Evolutionary conservation across 2,113 vertebrate genomes (phyloP), one percentile per base, ranked within the genome.

Genomic region (Takifugu bimaculatus): DNA sequence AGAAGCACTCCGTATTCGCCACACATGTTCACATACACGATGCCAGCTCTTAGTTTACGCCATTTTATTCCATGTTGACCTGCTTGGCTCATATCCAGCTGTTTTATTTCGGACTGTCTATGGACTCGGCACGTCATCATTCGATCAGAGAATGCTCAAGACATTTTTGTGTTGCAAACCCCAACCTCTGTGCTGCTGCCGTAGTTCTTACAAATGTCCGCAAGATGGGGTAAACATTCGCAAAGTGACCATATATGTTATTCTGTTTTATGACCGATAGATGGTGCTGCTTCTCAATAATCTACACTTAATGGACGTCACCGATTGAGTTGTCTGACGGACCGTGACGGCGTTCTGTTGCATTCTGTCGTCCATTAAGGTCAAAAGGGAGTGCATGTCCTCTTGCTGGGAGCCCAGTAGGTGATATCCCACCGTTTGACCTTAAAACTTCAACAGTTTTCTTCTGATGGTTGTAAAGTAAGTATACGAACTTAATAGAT

Each of bases 231-330:
- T 11, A 56, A 78, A 43, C 72, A 56, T 45, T 26, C 0, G 0
- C 3, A 13, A 12, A 0, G 25, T 50, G 2, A n/a, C 43, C 55
- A 65, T 14, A 4, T n/a, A 0, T n/a, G 13, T 0, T n/a, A 25
- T 47, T 66, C 20, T 43, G 5, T 4, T 49, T 12, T 52, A 20
- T 70, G 12, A 66, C 76, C 85, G 70, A 12, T 6, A 69, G 85
- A 83, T 65, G 70, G 70, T 1, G 78, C 70, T 20, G 5, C 50
- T 0, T 51, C 9, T 11, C 57, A 29, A 62, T 49, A 1, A 26
- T 12, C 2, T 60, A 35, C 44, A 43, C 0, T n/a, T 5, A 27
- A 55, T 26, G 27, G 6, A 60, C 54, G 43, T 47, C 52, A 26
- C 35, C 71, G 63, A 63, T 55, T 57, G 54, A 77, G 65, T 12